Conservation (phyloP, 2,888 invertebrate genomes). For the Acheta domesticus region DNA sequence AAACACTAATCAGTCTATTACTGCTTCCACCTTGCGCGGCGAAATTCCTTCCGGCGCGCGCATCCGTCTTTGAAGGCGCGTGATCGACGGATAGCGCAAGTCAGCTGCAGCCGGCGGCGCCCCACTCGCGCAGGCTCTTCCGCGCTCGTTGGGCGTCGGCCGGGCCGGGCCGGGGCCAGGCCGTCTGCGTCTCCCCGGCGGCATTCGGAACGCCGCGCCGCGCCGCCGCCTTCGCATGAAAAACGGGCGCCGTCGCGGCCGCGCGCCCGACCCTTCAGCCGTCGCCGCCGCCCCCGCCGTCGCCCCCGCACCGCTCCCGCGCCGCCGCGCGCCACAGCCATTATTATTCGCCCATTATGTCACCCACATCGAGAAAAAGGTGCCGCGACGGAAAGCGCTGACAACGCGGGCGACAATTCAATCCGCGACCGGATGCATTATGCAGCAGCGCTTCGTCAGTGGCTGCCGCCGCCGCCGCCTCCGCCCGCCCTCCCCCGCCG, state of each 20-base stretch:
- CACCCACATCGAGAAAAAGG: background rate
- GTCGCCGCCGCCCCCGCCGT: background rate
- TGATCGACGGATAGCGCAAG: too few species aligned
- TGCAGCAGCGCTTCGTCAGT: background rate
- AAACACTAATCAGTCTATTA: too few species aligned
- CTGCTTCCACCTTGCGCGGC: too few species aligned
- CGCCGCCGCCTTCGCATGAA: too few species aligned
- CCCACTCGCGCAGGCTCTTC: background rate
- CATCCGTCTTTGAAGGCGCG: too few species aligned
- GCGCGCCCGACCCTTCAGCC: background rate
- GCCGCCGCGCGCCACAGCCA: background rate
- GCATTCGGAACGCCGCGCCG: too few species aligned
- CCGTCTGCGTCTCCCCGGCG: too few species aligned
- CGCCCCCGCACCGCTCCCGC: background rate
- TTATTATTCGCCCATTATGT: background rate
- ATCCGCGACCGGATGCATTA: constrained; percentile 18
- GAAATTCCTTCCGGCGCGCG: too few species aligned
- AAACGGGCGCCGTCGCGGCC: background rate
- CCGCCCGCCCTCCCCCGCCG: background rate
- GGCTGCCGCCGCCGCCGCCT: too few species aligned
- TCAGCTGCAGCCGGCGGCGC: background rate
- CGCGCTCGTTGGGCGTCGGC: background rate
- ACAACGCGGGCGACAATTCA: constrained; percentile 8
- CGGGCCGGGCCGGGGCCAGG: background rate
- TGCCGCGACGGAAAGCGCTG: background rate